phyloP scores from a whole-genome alignment of 2,888 invertebrate species.

The Drosophila suboccidentalis region DNA sequence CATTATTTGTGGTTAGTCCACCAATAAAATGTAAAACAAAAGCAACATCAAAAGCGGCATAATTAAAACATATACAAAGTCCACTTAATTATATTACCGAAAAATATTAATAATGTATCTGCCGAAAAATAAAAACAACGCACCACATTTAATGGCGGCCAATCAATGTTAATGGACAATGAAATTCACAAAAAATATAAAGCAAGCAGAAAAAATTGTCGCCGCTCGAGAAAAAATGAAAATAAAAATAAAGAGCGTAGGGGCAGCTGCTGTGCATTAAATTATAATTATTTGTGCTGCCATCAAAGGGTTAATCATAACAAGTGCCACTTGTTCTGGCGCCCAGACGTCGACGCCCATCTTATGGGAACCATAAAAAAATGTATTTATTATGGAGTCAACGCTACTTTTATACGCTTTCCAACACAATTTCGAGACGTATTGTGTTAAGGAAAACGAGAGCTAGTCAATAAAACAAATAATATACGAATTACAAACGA shows the following conservation, averaged over 20 bases:
- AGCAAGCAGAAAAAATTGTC: conserved; percentile 21
- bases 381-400: not conserved
- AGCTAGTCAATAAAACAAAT: not conserved
- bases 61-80: conserved; percentile 61
- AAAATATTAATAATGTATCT: conserved; percentile 43
- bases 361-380: conserved; percentile 9
- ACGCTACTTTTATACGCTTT: conserved; percentile 1
- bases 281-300: conserved; percentile 60
- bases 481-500: no score
- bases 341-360: conserved; percentile 34
- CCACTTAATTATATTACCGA: conserved; percentile 55
- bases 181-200: conserved; percentile 18
- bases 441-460: not conserved
- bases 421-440: not conserved
- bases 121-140: conserved; percentile 36
- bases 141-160: conserved; percentile 33
- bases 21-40: conserved; percentile 17
- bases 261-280: conserved; percentile 54
- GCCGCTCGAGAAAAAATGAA: conserved; percentile 9
- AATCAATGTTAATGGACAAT: conserved; percentile 34
- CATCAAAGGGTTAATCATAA: conserved; percentile 64
- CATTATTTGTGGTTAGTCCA: conserved; percentile 20
- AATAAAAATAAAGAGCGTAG: conserved; percentile 4
- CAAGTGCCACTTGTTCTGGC: conserved; percentile 54
- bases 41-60: conserved; percentile 60